Evolutionary conservation across 2,888 invertebrate species (phyloP), one percentile per base, ranked within the genome.

Genomic region (Cyclophora albipunctata): DNA sequence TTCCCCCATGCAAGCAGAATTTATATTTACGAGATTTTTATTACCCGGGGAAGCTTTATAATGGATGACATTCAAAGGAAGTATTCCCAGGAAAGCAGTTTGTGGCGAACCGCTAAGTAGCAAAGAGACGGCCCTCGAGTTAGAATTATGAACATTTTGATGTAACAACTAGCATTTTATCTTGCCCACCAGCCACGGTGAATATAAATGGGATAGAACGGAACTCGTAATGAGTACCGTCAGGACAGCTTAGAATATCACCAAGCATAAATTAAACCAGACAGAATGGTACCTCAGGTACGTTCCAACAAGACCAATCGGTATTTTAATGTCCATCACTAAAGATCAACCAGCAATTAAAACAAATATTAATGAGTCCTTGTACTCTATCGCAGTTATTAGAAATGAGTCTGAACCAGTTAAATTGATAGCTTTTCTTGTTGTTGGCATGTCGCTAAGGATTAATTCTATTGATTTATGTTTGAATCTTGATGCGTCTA

Each of bases 51-150:
- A 66, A 67, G 55, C 57, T 53, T 37, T 59, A 60, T 59, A 64
- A 66, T 66, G 62, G 62, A 66, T 67, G 69, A 64, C 69, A 72
- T 63, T 67, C 64, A 69, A 70, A 74, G 76, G 73, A 76, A 78
- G 69, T 70, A 57, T 71, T 73, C 66, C 66, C 59, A 66, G 62
- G 53, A 62, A 57, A 67, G 66, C 60, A 59, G 65, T 77, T 78
- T 81, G 82, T 64, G 80, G 82, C 58, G 43, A 71, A 78, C 81
- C 82, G 60, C 80, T 77, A 79, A 81, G 67, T 66, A 70, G 67
- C 62, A 63, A 61, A 63, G 59, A 62, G 63, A 64, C 63, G 58
- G 62, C 67, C 64, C 71, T 68, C 60, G 51, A 54, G 58, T 64
- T 59, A 67, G 60, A 69, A 71, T 76, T 71, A 69, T 66, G 66